A percentile compares a stretch with the other conserved stretches of the same genome.
Evolutionary conservation across 2,113 vertebrate species (phyloP).

Genomic region (Hyperopisus bebe): DNA sequence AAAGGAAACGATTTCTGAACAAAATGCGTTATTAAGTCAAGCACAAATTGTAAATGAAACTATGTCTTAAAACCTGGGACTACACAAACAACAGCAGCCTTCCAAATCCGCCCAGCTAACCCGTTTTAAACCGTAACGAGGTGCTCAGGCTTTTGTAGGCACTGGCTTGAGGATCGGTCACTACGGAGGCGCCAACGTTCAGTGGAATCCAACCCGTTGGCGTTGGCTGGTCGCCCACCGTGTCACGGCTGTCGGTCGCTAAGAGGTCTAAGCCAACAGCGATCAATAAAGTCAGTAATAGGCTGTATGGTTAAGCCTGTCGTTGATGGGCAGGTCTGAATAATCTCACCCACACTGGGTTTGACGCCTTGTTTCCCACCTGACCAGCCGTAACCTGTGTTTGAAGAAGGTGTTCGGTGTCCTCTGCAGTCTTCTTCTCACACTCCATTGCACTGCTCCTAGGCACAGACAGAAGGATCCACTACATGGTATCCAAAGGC

Average conservation of each 20-base stretch:
- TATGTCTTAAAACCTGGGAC: not conserved
- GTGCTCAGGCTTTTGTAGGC: not conserved
- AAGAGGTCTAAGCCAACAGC: not conserved
- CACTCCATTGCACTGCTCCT: not conserved
- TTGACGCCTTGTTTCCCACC: not conserved
- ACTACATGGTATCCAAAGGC: constrained; percentile 82
- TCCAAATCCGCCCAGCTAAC: not conserved
- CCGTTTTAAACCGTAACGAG: not conserved
- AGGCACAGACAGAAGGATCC: constrained; percentile 79
- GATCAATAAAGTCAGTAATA: not conserved
- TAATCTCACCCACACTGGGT: not conserved
- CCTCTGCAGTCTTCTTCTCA: not conserved
- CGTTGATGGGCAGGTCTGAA: not conserved
- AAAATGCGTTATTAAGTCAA: not conserved
- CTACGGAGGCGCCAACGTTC: not conserved
- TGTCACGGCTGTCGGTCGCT: not conserved
- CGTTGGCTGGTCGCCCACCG: not conserved
- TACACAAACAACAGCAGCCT: not conserved
- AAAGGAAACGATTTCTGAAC: not conserved
- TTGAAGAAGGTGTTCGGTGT: not conserved
- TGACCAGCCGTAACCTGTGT: not conserved
- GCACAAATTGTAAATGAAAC: not conserved
- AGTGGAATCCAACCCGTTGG: not conserved
- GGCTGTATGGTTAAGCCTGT: not conserved
- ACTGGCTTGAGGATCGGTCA: not conserved